A percentile compares a stretch with the other conserved stretches of the same genome.
Evolutionary conservation across 2,797 vertebrate genomes (phyloP).

Genomic region (Pipistrellus pipistrellus): DNA sequence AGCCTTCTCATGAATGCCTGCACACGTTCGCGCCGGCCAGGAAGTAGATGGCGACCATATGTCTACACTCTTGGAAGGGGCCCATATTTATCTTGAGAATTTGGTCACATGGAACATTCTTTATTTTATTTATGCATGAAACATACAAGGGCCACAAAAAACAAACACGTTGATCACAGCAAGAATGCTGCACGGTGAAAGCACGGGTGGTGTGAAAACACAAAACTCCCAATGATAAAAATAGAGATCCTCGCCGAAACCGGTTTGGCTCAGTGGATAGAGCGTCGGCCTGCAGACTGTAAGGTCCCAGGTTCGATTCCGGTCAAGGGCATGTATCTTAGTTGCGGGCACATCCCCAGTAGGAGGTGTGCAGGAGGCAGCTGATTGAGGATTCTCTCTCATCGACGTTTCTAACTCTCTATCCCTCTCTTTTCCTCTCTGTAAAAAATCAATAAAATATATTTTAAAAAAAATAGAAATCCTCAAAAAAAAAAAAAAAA

Average conservation of each 20-base stretch:
- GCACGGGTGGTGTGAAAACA: background rate
- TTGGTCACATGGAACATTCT: background rate
- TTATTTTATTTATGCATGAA: background rate
- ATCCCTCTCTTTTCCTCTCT: too few species aligned
- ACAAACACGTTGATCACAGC: background rate
- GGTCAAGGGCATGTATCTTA: too few species aligned
- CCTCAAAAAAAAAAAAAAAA: background rate
- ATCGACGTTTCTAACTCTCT: too few species aligned
- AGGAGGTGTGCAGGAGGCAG: too few species aligned
- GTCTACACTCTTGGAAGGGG: background rate
- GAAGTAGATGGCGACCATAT: background rate
- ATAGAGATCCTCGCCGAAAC: background rate
- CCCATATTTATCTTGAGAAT: background rate
- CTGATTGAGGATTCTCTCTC: too few species aligned
- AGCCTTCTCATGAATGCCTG: background rate
- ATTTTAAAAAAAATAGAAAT: background rate
- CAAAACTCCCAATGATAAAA: background rate
- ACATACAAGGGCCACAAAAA: conserved; percentile 3
- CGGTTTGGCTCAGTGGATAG: too few species aligned
- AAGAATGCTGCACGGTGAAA: background rate
- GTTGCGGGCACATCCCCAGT: too few species aligned
- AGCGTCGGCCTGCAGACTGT: too few species aligned
- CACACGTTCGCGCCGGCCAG: background rate
- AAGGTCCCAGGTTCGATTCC: too few species aligned
- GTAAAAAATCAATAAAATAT: too few species aligned